phyloP scores from a whole-genome alignment of 2,113 vertebrate genomes.

The Seriola rivoliana region DNA sequence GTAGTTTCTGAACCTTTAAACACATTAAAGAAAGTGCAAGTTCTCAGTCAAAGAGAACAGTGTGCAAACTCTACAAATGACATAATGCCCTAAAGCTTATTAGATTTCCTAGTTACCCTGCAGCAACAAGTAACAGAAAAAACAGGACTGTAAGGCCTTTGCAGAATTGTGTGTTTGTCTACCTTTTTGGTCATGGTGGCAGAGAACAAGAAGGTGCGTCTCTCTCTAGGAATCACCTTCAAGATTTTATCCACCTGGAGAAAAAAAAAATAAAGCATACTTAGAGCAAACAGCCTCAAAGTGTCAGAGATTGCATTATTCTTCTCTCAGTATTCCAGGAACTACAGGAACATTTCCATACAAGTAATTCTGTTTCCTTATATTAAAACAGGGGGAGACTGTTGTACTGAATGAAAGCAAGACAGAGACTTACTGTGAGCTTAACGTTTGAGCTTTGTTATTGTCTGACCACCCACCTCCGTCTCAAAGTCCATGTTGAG shows the following conservation, averaged over 20 bases:
- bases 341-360: background rate
- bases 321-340: background rate
- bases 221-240: slow-evolving; percentile 96
- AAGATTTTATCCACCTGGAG: slow-evolving; percentile 96
- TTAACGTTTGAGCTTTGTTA: background rate
- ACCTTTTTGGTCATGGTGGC: slow-evolving; percentile 99
- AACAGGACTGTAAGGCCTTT: background rate
- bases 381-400: background rate
- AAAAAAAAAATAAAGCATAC: slow-evolving; percentile 10
- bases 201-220: slow-evolving; percentile 95
- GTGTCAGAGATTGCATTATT: background rate
- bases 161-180: background rate
- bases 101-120: background rate
- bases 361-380: background rate
- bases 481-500: slow-evolving; percentile 99
- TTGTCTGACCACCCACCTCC: slow-evolving; percentile 83
- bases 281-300: background rate
- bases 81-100: background rate
- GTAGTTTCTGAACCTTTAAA: slow-evolving; percentile 95
- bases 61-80: background rate
- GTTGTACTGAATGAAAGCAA: background rate
- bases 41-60: background rate
- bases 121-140: background rate
- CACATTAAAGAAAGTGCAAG: background rate
- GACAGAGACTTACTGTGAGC: background rate